Evolutionary conservation across 2,797 vertebrate genomes (phyloP).

Genomic region (Sphaeramia orbicularis): DNA sequence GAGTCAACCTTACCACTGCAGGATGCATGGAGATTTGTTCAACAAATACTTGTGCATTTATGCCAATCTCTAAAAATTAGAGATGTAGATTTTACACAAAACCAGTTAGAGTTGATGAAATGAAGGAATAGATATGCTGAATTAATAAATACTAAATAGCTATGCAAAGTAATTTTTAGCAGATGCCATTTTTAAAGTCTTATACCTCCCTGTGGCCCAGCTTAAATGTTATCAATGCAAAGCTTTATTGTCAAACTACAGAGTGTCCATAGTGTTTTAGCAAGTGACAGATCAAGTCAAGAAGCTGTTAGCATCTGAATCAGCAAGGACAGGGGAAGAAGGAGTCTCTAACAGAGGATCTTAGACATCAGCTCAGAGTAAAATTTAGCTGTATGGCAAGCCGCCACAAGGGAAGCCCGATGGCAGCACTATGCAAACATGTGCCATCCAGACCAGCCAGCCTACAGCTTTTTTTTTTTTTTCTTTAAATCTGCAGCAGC

Average conservation of each 20-base stretch:
- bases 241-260: background rate
- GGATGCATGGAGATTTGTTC: conserved; percentile 42
- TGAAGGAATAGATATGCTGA: background rate
- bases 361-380: conserved; percentile 43
- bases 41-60: conserved; percentile 43
- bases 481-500: conserved; percentile 41
- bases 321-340: conserved; percentile 30
- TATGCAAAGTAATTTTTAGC: background rate
- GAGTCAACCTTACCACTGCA: conserved; percentile 32
- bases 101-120: background rate
- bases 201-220: background rate
- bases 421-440: conserved; percentile 57
- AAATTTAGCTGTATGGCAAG: conserved; percentile 60
- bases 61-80: conserved; percentile 30
- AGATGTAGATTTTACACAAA: conserved; percentile 16
- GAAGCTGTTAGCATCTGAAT: conserved; percentile 33
- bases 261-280: background rate
- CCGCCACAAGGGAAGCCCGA: conserved; percentile 46
- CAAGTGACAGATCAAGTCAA: conserved; percentile 29
- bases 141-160: background rate
- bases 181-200: background rate
- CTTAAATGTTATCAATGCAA: conserved; percentile 6
- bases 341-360: conserved; percentile 27
- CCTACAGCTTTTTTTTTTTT: conserved; percentile 16
- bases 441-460: conserved; percentile 54